Base-by-base conservation (phyloP, 2,888 invertebrate genomes). In the Hypena proboscidalis region DNA sequence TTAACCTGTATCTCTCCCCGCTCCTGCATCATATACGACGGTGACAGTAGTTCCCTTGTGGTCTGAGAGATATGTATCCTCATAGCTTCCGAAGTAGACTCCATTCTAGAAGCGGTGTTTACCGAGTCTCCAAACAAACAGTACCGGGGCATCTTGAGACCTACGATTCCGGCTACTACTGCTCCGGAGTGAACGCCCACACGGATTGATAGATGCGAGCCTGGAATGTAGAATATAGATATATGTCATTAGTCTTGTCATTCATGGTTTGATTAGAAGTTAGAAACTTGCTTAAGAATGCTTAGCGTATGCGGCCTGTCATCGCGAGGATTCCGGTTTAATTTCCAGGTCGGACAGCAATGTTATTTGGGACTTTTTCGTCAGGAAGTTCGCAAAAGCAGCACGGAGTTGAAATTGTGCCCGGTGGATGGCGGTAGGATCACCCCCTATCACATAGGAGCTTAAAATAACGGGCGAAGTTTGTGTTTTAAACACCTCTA, bases 11-110 rank as follows among this genome's bases (percentile, higher is more conserved):
- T 96, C 77, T 96, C 96, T 1, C 96, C 97, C 4, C 97, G 92
- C 73, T 96, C 96, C 4, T 91, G 91, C 2, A 97, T 94, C 70
- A 92, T 93, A 73, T 97, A 98, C 0, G 92, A 92, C 0, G 93
- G 89, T 0, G 96, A 94, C 4, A 98, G 86, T 8, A 96, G 87
- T 58, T 95, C 94, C 70, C 93, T 94, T 0, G 98, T 98, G 0
- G 96, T 95, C 79, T 98, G 95, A 1, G 98, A 98, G 69, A 99
- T 97, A 80, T 99, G 98, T 49, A 99, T 96, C 82, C 96, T 96
- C 97, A 98, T 98, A 0, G 98, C 95, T 72, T 95, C 94, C 48
- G 97, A 96, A 0, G 97, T 97, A 0, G 97, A 97, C 77, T 98
- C 98, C 97, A 98, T 97, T 19, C 97, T 91, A 0, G 97, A 97